These are phyloP conservation scores for Phoxinus phoxinus DNA, from an alignment of 2,113 vertebrate species.

Conservation along the genomic window DNA sequence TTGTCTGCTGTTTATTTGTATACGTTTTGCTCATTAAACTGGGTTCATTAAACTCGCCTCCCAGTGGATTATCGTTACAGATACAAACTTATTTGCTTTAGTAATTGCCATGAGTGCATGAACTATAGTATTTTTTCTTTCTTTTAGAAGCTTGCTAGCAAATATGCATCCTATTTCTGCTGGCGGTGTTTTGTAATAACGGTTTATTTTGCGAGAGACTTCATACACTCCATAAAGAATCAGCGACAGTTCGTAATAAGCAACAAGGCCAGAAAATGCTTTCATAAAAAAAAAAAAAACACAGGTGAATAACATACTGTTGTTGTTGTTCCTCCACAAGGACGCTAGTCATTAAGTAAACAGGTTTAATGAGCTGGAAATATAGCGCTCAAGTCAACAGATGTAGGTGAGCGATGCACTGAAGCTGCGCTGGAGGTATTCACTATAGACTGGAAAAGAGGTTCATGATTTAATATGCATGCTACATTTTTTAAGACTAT, in stretches of 20 bases:
- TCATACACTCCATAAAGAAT: constrained; percentile 50
- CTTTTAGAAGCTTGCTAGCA: constrained; percentile 56
- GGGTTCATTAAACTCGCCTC: too few relatives aligned
- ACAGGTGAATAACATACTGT: constrained; percentile 40
- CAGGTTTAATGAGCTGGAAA: constrained; percentile 41
- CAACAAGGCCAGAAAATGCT: constrained; percentile 58
- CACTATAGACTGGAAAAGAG: constrained; percentile 3
- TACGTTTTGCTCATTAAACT: too few relatives aligned
- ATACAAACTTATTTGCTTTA: not conserved
- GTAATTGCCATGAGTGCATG: constrained; percentile 44
- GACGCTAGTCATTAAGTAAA: constrained; percentile 59
- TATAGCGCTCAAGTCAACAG: constrained; percentile 25
- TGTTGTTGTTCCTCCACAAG: constrained; percentile 38
- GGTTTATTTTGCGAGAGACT: constrained; percentile 63
- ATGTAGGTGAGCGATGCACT: constrained; percentile 34
- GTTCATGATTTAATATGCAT: constrained; percentile 20
- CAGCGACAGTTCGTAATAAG: constrained; percentile 49
- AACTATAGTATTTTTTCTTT: constrained; percentile 59
- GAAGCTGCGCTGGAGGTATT: not conserved
- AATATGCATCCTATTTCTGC: constrained; percentile 34
- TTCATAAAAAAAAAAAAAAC: constrained; percentile 60
- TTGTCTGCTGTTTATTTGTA: too few relatives aligned
- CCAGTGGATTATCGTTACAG: too few relatives aligned
- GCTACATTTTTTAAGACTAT: not conserved
- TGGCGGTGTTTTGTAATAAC: constrained; percentile 54